These are phyloP conservation scores for Tetragonula carbonaria DNA, from an alignment of 2,888 invertebrate species.

Conservation along the genomic window DNA sequence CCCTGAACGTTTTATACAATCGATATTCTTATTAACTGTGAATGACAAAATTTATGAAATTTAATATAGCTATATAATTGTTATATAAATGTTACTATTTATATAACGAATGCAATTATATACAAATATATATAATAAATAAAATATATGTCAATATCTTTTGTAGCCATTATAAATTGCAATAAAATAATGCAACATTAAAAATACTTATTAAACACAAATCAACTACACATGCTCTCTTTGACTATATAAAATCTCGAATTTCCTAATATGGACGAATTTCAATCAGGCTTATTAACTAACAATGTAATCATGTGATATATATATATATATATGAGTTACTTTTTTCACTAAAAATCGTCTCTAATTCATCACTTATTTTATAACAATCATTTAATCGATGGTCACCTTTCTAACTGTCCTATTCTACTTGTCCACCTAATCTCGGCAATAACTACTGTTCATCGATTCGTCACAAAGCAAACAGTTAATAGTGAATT, in stretches of 20 bases:
- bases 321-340: background rate
- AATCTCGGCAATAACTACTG: background rate
- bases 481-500: slow-evolving; percentile 15
- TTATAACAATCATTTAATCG: slow-evolving; percentile 3
- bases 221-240: background rate
- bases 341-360: background rate
- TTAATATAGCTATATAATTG: background rate
- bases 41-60: background rate
- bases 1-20: too few species aligned
- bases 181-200: background rate
- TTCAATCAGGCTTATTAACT: background rate
- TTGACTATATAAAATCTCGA: background rate
- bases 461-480: background rate
- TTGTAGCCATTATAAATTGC: background rate
- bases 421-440: slow-evolving; percentile 1
- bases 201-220: background rate
- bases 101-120: background rate
- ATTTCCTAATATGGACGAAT: background rate
- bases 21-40: too few species aligned
- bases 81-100: background rate
- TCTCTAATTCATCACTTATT: background rate
- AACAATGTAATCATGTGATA: slow-evolving; percentile 3
- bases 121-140: too few species aligned
- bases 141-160: background rate
- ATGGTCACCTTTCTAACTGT: background rate